Base-by-base conservation (phyloP, 2,797 vertebrate genomes). In the Crenuchus spilurus region DNA sequence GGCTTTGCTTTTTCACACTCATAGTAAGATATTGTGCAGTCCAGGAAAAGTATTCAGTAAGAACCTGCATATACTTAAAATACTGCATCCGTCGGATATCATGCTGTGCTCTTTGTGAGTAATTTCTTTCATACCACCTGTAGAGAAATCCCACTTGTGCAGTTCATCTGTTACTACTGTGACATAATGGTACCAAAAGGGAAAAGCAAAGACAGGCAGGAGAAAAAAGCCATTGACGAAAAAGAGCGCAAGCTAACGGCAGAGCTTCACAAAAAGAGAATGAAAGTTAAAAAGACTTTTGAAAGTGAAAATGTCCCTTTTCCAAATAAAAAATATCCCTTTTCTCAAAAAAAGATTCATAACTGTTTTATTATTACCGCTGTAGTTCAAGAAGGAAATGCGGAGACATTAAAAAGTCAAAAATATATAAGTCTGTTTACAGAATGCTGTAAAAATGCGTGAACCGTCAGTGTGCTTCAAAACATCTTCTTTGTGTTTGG, bases 121-220 rank as follows among this genome's bases (percentile, higher is more conserved):
- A 39, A 51, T 67, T 68, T 60, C 18, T 65, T 67, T 76, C 30
- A 67, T 33, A 49, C 35, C 26, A 63, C 49, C 70, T 30, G 41
- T 58, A 44, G 18, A 57, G 49, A 76, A 54, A 70, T 71, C 67
- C 65, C 64, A 66, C 35, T 71, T 74, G 48, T 67, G 46, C 41
- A 14, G 0, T 61, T 66, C 31, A 58, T 6, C 46, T 33, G 37
- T 10, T 57, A 22, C 8, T 16, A 44, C 66, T 74, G 55, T 46
- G 42, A 67, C 54, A 70, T 71, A 52, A 76, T 33, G 39, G 39
- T 33, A 55, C 22, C 54, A 35, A 24, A 33, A 39, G 52, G 55
- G 22, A 64, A 18, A 57, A 68, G 10, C 22, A 39, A n/a, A 54
- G 63, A 39, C 60, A 76, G 42, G 10, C 57, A 65, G 18, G 28